These are phyloP conservation scores for Holothuria scabra DNA, from an alignment of 53 echinoderm and acorn worm genomes.

Conservation along the genomic window DNA sequence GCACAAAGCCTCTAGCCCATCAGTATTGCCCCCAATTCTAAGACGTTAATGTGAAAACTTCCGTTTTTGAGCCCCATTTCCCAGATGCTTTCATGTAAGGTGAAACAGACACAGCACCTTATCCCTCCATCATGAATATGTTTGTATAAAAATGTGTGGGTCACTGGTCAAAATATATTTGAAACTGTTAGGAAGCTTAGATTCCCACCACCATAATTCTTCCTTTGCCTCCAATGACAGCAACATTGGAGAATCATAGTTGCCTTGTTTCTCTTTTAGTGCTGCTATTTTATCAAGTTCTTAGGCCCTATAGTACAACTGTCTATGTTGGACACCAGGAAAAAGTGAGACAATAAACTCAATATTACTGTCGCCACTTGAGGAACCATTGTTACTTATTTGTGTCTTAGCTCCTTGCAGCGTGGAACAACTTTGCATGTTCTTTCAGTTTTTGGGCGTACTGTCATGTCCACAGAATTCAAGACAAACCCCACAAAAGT, in stretches of 20 bases:
- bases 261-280: neutral
- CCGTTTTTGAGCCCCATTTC: conserved; percentile 12
- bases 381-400: neutral
- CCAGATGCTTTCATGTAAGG: neutral
- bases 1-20: conserved; percentile 38
- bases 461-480: conserved; percentile 3
- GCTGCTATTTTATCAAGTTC: neutral
- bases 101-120: conserved; percentile 9
- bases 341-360: conserved; percentile 10
- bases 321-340: conserved; percentile 5
- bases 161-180: neutral
- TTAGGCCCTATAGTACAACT: neutral
- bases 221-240: neutral
- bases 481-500: conserved; percentile 51
- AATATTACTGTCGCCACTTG: neutral
- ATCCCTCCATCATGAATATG: conserved; percentile 39
- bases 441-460: neutral
- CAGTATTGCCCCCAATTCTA: conserved; percentile 37
- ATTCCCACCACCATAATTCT: neutral
- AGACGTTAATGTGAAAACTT: conserved; percentile 38
- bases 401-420: neutral
- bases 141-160: too few relatives aligned
- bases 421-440: neutral
- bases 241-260: neutral
- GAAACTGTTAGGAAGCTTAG: neutral